Base-by-base conservation (phyloP, 2,888 invertebrate genomes). In the Drosophila hamatofila region DNA sequence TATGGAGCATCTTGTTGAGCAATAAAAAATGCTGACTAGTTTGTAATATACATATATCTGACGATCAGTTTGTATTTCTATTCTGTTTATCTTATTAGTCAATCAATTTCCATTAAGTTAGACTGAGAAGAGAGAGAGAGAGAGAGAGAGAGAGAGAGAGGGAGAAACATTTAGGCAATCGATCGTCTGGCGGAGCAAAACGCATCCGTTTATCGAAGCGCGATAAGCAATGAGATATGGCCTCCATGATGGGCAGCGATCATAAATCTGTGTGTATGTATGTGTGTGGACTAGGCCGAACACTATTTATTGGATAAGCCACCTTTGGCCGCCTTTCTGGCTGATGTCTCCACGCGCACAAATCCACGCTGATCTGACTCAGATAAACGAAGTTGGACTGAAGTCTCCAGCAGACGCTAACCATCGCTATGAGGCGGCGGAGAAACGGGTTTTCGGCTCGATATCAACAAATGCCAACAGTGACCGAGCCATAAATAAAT, bases 401-500 rank as follows among this genome's bases (percentile, higher is more conserved):
- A 25, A 46, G 25, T 16, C 25, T 46, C 23, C 35, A 49, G 41
- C 52, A 42, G 67, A 64, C 48, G 60, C 63, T 46, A 46, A 65
- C 35, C 37, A 44, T 35, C 33, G 71, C 46, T 33, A 42, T 63
- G 58, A 63, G 78, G 76, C 63, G 58, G 75, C 49, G 30, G 27
- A 56, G 70, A 80, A 80, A 81, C 80, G 73, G 78, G 80, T 81
- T 81, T 48, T 46, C 58, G 39, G 39, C 39, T 67, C 71, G 77
- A 86, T 76, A 90, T 86, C 78, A 84, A 86, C 86, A 90, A 49
- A 86, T 87, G 89, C 88, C 86, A 52, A 23, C 52, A 86, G 76
- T 87, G 84, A 76, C 54, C 75, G 78, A 65, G 83, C 78, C 90
- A 90, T 90, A 85, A 88, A 89, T 89, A 86, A 81, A 86, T 88